phyloP scores from a whole-genome alignment of 2,113 vertebrate genomes.

The Dryoscopus gambensis region DNA sequence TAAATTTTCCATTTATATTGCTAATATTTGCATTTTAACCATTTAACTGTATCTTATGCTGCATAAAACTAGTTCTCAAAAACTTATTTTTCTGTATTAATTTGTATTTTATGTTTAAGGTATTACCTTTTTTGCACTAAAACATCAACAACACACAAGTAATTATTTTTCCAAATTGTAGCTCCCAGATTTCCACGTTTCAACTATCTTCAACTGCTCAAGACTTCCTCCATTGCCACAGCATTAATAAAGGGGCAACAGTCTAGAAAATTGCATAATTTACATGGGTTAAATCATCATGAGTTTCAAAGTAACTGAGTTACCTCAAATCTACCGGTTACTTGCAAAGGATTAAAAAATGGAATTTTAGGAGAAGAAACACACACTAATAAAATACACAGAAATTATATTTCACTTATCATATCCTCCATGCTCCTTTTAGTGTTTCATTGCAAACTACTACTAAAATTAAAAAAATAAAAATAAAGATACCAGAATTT shows the following conservation, averaged over 20 bases:
- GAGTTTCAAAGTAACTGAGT: background rate
- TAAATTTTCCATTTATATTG: background rate
- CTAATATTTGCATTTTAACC: background rate
- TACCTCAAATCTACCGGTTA: background rate
- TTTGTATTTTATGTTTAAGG: background rate
- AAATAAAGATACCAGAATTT: background rate
- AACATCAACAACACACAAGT: background rate
- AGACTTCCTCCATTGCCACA: background rate
- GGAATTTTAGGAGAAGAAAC: background rate
- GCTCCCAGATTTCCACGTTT: background rate
- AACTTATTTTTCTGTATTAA: background rate
- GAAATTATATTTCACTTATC: background rate
- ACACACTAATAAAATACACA: background rate
- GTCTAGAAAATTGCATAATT: background rate
- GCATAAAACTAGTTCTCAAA: background rate
- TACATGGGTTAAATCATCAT: background rate
- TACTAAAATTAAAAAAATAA: background rate
- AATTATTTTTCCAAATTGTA: background rate
- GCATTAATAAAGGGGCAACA: background rate
- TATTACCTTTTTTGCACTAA: background rate
- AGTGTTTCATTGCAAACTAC: background rate
- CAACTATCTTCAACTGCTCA: background rate
- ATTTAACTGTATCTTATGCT: background rate
- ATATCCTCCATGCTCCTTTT: background rate
- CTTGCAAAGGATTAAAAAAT: background rate